phyloP scores from a whole-genome alignment of 2,113 vertebrate species.

The Procavia capensis region DNA sequence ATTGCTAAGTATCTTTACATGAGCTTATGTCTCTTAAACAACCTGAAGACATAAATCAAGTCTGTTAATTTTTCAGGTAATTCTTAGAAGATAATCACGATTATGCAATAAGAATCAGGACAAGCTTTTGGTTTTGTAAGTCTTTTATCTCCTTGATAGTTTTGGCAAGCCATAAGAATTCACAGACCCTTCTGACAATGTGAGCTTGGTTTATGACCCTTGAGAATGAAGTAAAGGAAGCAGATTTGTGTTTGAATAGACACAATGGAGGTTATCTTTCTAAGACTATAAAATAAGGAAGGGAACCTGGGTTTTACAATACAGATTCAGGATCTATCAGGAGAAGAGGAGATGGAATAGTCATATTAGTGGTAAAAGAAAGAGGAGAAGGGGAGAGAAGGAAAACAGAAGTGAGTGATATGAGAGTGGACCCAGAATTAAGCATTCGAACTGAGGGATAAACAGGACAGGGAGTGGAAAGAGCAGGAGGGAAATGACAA shows the following conservation, averaged over 20 bases:
- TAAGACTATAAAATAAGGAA: background rate
- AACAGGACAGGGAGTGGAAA: background rate
- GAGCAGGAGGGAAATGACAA: background rate
- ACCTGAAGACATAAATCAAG: background rate
- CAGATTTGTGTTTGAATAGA: background rate
- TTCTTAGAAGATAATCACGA: background rate
- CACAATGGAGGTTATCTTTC: background rate
- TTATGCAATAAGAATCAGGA: background rate
- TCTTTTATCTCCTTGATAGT: background rate
- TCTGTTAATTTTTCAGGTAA: conserved; percentile 15
- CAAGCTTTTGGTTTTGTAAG: background rate
- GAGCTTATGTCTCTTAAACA: background rate
- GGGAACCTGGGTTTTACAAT: background rate
- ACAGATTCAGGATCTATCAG: background rate
- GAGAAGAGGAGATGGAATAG: background rate
- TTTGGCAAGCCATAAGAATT: background rate
- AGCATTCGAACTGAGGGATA: background rate
- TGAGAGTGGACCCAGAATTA: background rate
- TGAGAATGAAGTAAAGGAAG: conserved; percentile 44
- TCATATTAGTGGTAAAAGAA: background rate
- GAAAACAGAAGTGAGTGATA: background rate
- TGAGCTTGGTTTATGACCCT: background rate
- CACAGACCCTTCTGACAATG: background rate
- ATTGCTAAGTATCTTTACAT: background rate
- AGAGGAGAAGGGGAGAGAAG: background rate